Evolutionary conservation across 2,113 vertebrate species (phyloP).

Genomic region (Neodontobutis hainanensis): DNA sequence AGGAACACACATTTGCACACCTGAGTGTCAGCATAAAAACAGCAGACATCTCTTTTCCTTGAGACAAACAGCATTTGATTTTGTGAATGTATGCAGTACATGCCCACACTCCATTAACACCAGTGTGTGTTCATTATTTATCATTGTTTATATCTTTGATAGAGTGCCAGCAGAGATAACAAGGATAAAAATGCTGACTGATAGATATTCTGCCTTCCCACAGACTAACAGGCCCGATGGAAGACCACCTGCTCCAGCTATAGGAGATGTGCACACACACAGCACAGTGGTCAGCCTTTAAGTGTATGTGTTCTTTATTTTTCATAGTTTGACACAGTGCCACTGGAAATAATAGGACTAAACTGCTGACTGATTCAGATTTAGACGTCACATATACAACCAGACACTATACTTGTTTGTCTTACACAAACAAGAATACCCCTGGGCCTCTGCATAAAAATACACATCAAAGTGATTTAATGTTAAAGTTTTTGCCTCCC

Average conservation of each 20-base stretch:
- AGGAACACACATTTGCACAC: background rate
- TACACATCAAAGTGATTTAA: constrained; percentile 58
- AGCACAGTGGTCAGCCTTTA: constrained; percentile 13
- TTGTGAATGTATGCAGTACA: background rate
- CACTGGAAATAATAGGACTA: constrained; percentile 54
- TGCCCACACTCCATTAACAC: constrained; percentile 29
- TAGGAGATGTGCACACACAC: constrained; percentile 21
- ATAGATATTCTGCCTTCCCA: constrained; percentile 44
- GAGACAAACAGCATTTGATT: constrained; percentile 33
- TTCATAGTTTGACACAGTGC: constrained; percentile 50
- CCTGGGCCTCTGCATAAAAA: constrained; percentile 35
- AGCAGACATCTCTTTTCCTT: constrained; percentile 6
- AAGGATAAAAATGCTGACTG: constrained; percentile 63
- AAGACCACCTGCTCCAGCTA: constrained; percentile 9
- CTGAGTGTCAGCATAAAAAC: constrained; percentile 15
- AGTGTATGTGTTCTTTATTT: constrained; percentile 33
- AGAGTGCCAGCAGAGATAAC: constrained; percentile 56
- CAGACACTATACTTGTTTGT: constrained; percentile 22
- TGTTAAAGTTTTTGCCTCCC: constrained; percentile 35
- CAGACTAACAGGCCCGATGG: constrained; percentile 13
- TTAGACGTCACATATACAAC: constrained; percentile 38
- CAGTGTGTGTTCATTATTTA: constrained; percentile 58
- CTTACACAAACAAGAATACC: constrained; percentile 22
- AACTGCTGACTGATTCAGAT: constrained; percentile 70
- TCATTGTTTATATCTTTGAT: constrained; percentile 61